Evolutionary conservation across 2,113 vertebrate genomes (phyloP).

Genomic region (Albula glossodonta): DNA sequence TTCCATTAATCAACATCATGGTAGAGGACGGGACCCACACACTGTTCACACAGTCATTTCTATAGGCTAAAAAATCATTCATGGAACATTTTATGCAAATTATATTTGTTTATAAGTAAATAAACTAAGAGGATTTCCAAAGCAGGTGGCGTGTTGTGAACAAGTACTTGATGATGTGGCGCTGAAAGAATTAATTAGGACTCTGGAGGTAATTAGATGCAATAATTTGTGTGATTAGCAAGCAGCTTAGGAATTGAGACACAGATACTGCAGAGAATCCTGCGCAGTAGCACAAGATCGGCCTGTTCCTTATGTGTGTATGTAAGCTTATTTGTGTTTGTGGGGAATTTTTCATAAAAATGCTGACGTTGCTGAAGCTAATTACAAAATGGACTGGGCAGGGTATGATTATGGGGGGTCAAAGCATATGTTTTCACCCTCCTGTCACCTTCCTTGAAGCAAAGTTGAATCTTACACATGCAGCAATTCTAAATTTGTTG

Average conservation of each 20-base stretch:
- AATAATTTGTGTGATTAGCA: constrained; percentile 99
- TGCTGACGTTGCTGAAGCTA: constrained; percentile 84
- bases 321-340: constrained; percentile 65
- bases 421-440: not conserved
- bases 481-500: constrained; percentile 68
- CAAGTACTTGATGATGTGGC: constrained; percentile 96
- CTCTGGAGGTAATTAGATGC: constrained; percentile 97
- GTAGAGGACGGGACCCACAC: constrained; percentile 29
- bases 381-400: constrained; percentile 77
- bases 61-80: constrained; percentile 82
- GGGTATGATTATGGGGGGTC: constrained; percentile 46
- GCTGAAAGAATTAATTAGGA: constrained; percentile 99
- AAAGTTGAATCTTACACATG: constrained; percentile 52
- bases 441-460: constrained; percentile 60
- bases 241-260: constrained; percentile 86
- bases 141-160: constrained; percentile 97
- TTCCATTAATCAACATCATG: constrained; percentile 92
- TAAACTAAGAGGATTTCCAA: constrained; percentile 96
- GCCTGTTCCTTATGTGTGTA: constrained; percentile 13
- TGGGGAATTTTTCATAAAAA: constrained; percentile 79
- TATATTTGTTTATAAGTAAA: constrained; percentile 99
- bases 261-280: not conserved
- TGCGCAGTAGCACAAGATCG: constrained; percentile 47
- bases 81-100: constrained; percentile 99
- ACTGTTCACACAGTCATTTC: constrained; percentile 23